phyloP scores from a whole-genome alignment of 2,888 invertebrate genomes.

The Suillia variegata region DNA sequence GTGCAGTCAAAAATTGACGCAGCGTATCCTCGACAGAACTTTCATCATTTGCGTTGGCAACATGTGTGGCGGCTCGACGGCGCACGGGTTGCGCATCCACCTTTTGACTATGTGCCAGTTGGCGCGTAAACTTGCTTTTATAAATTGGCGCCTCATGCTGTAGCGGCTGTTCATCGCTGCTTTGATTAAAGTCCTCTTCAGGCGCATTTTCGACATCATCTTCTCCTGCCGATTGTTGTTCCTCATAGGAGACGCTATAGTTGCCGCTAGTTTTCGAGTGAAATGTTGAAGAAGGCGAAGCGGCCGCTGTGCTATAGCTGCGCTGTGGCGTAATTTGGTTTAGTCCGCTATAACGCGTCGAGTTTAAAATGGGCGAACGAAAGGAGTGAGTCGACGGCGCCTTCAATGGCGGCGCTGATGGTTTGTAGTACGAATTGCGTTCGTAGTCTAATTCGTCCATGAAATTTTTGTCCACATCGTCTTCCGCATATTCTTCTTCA shows the following conservation, averaged over 20 bases:
- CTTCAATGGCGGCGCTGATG: too few relatives aligned
- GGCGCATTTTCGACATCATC: constrained; percentile 35
- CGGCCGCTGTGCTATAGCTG: too few relatives aligned
- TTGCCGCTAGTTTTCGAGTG: too few relatives aligned
- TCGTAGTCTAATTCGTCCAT: constrained; percentile 20
- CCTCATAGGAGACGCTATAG: too few relatives aligned
- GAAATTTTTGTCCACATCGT: constrained; percentile 33
- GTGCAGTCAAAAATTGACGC: constrained; percentile 34
- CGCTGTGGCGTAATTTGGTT: too few relatives aligned
- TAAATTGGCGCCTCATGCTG: constrained; percentile 29
- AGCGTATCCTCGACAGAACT: constrained; percentile 36
- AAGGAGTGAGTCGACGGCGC: too few relatives aligned
- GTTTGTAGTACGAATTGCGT: too few relatives aligned
- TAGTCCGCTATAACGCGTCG: too few relatives aligned
- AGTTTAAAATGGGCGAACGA: too few relatives aligned
- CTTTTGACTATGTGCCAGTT: constrained; percentile 29
- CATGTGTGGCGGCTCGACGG: neutral
- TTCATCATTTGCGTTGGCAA: constrained; percentile 11
- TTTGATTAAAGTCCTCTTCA: constrained; percentile 20
- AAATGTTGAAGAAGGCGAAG: too few relatives aligned
- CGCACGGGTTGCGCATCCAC: constrained; percentile 26
- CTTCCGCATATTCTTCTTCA: constrained; percentile 28
- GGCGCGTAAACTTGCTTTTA: constrained; percentile 28
- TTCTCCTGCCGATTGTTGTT: constrained; percentile 1
- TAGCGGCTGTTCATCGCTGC: neutral